These are phyloP conservation scores for Yponomeuta sedellus DNA, from an alignment of 2,888 invertebrate genomes.

Conservation along the genomic window DNA sequence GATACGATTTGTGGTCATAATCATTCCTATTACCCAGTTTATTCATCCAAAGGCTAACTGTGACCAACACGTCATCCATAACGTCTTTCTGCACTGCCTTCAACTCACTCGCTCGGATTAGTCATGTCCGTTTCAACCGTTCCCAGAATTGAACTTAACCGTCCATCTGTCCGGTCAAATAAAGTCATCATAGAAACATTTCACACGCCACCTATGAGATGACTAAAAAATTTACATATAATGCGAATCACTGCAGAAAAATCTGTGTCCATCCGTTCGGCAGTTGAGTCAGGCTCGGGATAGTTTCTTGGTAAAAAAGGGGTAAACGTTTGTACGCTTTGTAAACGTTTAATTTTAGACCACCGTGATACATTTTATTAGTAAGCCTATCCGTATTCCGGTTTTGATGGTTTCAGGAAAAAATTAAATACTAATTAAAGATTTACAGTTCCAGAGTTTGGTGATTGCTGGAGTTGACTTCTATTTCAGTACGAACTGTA, in stretches of 20 bases:
- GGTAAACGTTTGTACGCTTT: conserved; percentile 11
- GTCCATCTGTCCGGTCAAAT: conserved; percentile 1
- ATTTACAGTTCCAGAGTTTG: too few species aligned
- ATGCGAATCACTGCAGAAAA: conserved; percentile 61
- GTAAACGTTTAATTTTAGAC: background rate
- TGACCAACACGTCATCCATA: background rate
- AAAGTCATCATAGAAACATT: conserved; percentile 8
- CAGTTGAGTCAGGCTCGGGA: conserved; percentile 41
- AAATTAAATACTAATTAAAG: too few species aligned
- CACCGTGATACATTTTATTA: too few species aligned
- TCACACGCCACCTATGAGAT: background rate
- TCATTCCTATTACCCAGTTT: too few species aligned
- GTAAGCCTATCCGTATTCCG: too few species aligned
- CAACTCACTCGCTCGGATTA: background rate
- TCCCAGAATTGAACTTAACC: background rate
- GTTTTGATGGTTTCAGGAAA: too few species aligned
- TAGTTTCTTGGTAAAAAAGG: conserved; percentile 26
- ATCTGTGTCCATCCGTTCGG: conserved; percentile 57
- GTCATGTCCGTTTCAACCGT: background rate
- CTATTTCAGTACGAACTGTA: too few species aligned
- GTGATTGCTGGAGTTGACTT: too few species aligned
- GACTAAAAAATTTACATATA: conserved; percentile 32
- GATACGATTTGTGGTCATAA: too few species aligned
- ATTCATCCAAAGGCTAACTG: too few species aligned
- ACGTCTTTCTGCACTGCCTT: background rate